Percentiles rank a stretch among this genome's conserved stretches.
phyloP scores from a whole-genome alignment of 2,888 invertebrate species.

The Actias luna region DNA sequence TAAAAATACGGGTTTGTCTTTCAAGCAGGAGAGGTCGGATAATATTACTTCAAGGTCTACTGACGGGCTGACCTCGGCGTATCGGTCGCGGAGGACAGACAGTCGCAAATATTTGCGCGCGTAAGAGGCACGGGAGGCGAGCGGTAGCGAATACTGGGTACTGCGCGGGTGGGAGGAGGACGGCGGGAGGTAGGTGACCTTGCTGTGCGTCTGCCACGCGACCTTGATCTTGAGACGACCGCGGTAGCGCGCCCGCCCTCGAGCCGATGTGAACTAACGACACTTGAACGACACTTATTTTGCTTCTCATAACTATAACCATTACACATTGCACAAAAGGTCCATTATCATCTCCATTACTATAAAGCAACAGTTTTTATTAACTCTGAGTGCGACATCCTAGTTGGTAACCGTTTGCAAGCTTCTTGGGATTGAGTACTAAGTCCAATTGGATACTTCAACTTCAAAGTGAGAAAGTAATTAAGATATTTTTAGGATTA shows the following conservation, averaged over 20 bases:
- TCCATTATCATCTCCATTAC: neutral
- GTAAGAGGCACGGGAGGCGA: conserved; percentile 50
- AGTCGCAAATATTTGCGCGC: conserved; percentile 79
- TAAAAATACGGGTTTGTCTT: conserved; percentile 63
- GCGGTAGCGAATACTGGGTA: conserved; percentile 34
- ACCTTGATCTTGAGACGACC: conserved; percentile 82
- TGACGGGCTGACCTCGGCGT: conserved; percentile 78
- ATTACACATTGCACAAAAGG: conserved; percentile 13
- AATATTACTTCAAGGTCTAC: conserved; percentile 77
- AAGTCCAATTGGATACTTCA: too few relatives aligned
- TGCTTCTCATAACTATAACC: conserved; percentile 44
- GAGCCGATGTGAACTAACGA: conserved; percentile 41
- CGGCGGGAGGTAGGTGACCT: conserved; percentile 59
- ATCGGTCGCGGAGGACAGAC: conserved; percentile 81
- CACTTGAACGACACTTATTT: conserved; percentile 58
- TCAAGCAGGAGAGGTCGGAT: conserved; percentile 71
- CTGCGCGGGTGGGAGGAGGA: conserved; percentile 32
- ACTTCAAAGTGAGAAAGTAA: too few relatives aligned
- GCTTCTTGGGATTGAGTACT: neutral
- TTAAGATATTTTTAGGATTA: too few relatives aligned
- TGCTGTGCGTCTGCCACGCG: conserved; percentile 73
- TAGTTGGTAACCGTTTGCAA: neutral
- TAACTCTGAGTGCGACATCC: neutral
- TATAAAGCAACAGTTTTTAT: neutral
- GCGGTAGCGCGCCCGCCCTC: conserved; percentile 54